Base-by-base conservation (phyloP, 1,140 invertebrate genomes). In the Hypothenemus hampei region DNA sequence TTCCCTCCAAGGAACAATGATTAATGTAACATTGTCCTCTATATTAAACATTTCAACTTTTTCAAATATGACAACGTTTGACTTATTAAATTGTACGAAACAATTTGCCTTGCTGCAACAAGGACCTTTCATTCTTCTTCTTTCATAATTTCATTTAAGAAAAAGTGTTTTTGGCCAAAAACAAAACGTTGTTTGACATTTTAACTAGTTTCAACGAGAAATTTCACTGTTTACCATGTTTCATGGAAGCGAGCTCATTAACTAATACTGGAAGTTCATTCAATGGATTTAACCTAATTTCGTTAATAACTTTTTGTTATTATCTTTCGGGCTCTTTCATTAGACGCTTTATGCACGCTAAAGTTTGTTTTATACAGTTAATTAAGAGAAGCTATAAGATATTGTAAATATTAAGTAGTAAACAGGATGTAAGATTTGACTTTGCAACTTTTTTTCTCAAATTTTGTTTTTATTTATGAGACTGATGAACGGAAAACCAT, bases 261-360 rank as follows among this genome's bases (percentile, higher is more conserved):
- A 36, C 33, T 36, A 35, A 20, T 21, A 49, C 46, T 24, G 33
- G 37, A 37, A 19, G 46, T 20, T 39, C 46, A 49, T 49, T 49
- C 33, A 49, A 49, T 49, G 39, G 46, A 49, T 49, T 49, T 49
- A 49, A 49, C 46, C 46, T 49, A 49, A 49, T 49, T 49, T 49
- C 39, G 46, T 49, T 49, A 49, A 49, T 49, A 49, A 49, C 46
- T 49, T 49, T 49, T 49, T 49, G 46, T 36, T 49, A 49, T 49
- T 39, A 49, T 49, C 46, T 49, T 36, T 49, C n/a, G 11, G 19
- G 46, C 46, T 49, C n/a, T n/a, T n/a, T n/a, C n/a, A n/a, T 49
- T 37, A 23, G 46, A 33, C 16, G 29, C 18, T 35, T 33, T 49
- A 33, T 20, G 39, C 21, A 24, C 7, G 33, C 46, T 13, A 36